Evolutionary conservation across 2,113 vertebrate genomes (phyloP).

Genomic region (Hydrolagus affinis): DNA sequence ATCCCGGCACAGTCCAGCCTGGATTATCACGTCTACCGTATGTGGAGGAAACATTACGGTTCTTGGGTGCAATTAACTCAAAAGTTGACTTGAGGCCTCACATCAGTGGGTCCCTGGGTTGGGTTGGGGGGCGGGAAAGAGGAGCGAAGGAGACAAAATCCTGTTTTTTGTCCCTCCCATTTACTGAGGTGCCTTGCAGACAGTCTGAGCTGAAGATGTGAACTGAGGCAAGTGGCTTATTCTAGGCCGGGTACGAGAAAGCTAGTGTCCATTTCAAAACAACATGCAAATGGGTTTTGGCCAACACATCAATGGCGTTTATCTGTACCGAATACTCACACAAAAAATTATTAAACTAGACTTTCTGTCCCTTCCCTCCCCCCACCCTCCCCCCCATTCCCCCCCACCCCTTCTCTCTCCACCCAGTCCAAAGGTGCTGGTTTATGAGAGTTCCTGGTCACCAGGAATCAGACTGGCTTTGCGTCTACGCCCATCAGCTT

Average conservation of each 20-base stretch:
- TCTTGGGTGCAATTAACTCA: no score
- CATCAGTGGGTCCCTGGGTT: background rate
- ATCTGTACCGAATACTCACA: background rate
- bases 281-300: background rate
- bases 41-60: no score
- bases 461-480: slow-evolving; percentile 69
- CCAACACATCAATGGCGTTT: background rate
- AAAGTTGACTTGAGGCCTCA: no score
- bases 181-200: no score
- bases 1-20: no score
- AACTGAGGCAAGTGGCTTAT: no score
- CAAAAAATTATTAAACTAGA: background rate
- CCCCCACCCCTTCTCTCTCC: background rate
- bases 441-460: background rate
- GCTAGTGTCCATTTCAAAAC: no score
- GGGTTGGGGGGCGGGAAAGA: background rate
- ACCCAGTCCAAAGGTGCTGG: background rate
- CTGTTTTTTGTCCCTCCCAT: no score
- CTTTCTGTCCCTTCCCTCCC: background rate
- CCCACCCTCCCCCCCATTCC: background rate
- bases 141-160: no score
- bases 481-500: slow-evolving; percentile 76
- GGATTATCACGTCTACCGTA: no score
- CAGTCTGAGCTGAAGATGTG: no score
- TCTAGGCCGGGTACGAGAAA: no score